Conservation (phyloP, 2,113 vertebrate species). For the Psittacula cyanocephala region DNA sequence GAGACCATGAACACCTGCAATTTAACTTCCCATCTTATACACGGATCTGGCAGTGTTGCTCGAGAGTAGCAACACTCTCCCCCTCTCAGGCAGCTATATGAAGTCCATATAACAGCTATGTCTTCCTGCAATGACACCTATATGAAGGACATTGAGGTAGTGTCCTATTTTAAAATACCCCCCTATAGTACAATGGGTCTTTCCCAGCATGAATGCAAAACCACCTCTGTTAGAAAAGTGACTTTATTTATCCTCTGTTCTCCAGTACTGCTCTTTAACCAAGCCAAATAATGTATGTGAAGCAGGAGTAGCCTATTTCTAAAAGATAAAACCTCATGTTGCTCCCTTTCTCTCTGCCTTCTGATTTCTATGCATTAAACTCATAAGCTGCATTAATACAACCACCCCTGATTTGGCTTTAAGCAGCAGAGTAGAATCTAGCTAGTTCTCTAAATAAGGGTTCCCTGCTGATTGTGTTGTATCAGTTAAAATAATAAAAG, state of each 20-base stretch:
- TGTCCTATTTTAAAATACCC: not conserved
- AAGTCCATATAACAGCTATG: not conserved
- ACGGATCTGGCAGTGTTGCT: not conserved
- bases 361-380: not conserved
- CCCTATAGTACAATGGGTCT: fast-evolving
- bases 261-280: not conserved
- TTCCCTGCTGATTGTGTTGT: not conserved
- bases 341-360: not conserved
- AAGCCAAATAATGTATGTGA: not conserved
- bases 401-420: not conserved
- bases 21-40: not conserved
- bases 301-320: not conserved
- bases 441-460: not conserved
- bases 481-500: constrained; percentile 10
- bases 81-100: not conserved
- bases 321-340: not conserved
- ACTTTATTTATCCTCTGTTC: not conserved
- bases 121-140: not conserved
- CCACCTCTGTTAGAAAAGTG: not conserved
- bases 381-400: not conserved
- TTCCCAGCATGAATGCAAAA: not conserved
- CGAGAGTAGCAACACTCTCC: too few species aligned
- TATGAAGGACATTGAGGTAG: not conserved
- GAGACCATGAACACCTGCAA: not conserved
- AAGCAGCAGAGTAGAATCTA: not conserved